Evolutionary conservation across 2,888 invertebrate species (phyloP).

Genomic region (Pasiphila rectangulata): DNA sequence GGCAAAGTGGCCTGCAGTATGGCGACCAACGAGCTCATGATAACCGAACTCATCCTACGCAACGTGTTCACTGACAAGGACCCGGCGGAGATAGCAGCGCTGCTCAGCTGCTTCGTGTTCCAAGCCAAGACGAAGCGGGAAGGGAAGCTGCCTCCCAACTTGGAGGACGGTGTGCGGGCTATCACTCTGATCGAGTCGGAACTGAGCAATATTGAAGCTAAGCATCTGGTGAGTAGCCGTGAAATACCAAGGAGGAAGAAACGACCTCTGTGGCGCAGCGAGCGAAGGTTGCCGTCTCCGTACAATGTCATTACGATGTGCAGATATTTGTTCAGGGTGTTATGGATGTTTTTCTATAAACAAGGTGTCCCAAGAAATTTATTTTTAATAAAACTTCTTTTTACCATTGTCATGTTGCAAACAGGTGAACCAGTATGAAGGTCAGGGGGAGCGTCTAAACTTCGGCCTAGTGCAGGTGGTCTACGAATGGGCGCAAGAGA

Average conservation of each 20-base stretch:
- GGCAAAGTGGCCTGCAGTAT: constrained; percentile 72
- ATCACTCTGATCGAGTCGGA: constrained; percentile 85
- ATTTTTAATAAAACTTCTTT: too few species aligned
- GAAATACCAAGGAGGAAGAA: too few species aligned
- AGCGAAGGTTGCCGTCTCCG: too few species aligned
- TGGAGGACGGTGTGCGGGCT: constrained; percentile 84
- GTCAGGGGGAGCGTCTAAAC: constrained; percentile 78
- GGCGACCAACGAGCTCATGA: constrained; percentile 89
- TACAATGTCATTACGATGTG: too few species aligned
- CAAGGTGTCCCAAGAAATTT: too few species aligned
- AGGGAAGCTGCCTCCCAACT: constrained; percentile 77
- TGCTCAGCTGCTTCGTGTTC: constrained; percentile 95
- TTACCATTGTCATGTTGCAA: not conserved
- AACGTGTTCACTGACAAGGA: constrained; percentile 92
- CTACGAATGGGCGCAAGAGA: constrained; percentile 96
- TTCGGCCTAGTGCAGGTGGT: constrained; percentile 97
- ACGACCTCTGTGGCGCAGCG: too few species aligned
- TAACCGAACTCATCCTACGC: constrained; percentile 95
- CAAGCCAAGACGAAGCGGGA: constrained; percentile 87
- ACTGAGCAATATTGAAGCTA: constrained; percentile 84
- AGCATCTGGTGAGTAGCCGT: constrained; percentile 82
- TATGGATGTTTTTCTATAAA: too few species aligned
- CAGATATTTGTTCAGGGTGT: too few species aligned
- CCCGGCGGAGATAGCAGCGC: constrained; percentile 95
- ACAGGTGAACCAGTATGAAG: constrained; percentile 71